Evolutionary conservation across 2,113 vertebrate species (phyloP), one percentile per base, ranked within the genome.

Genomic region (Psettodes erumei): DNA sequence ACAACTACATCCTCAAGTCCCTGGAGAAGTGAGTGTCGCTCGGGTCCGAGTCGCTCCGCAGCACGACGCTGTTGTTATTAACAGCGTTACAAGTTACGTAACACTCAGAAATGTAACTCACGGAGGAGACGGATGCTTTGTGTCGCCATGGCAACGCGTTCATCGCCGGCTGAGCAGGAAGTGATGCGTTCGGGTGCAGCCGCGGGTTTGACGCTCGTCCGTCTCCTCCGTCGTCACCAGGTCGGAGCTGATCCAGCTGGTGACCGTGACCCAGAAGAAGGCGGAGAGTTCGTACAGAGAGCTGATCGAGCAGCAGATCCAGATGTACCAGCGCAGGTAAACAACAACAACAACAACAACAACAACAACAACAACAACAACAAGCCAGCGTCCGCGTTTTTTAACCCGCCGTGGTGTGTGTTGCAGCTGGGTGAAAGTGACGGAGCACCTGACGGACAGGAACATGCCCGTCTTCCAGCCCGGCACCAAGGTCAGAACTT

Each of bases 1-100:
- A 99, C 93, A 99, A 99, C 94, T 99, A 99, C 91, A 99, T 96
- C 89, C 95, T 99, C 76, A 99, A 99, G 90, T 97, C 98, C 21
- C 95, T 99, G 93, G 96, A 99, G 86, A 99, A 99, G 98, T 99
- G 85, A 90, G 95, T 23, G 4, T n/a, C n/a, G n/a, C n/a, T n/a
- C n/a, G n/a, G n/a, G n/a, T n/a, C n/a, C n/a, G n/a, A n/a, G n/a
- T n/a, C n/a, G n/a, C n/a, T n/a, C n/a, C n/a, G n/a, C n/a, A n/a
- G n/a, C n/a, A n/a, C n/a, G n/a, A n/a, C n/a, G n/a, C n/a, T n/a
- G n/a, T n/a, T n/a, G n/a, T n/a, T n/a, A n/a, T n/a, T n/a, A n/a
- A n/a, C n/a, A n/a, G n/a, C n/a, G n/a, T n/a, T n/a, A n/a, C n/a
- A n/a, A n/a, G n/a, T n/a, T n/a, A n/a, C n/a, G n/a, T n/a, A n/a